These are phyloP conservation scores for Lapara coniferarum DNA, from an alignment of 2,888 invertebrate species.

Conservation along the genomic window DNA sequence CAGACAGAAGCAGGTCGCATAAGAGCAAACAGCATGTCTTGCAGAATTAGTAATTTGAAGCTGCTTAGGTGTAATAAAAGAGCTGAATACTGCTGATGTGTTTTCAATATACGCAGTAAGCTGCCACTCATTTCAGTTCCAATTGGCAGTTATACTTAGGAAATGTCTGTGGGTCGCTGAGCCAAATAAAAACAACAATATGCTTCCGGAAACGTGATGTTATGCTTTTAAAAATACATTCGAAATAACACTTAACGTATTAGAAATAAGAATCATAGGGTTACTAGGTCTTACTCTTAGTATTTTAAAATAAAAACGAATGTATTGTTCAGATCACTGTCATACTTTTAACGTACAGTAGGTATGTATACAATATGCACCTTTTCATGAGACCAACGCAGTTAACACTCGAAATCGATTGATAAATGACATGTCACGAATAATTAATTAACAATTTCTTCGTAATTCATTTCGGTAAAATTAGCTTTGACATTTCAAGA, in stretches of 20 bases:
- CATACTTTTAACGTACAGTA: too few species aligned
- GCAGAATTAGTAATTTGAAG: too few species aligned
- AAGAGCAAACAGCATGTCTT: too few species aligned
- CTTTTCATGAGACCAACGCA: neutral
- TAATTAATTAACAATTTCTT: slow-evolving; percentile 23
- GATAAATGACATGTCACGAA: slow-evolving; percentile 21
- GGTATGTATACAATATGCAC: neutral
- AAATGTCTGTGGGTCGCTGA: slow-evolving; percentile 10
- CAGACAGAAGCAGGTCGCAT: too few species aligned
- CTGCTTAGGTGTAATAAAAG: too few species aligned
- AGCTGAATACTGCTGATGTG: neutral
- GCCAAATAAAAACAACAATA: slow-evolving; percentile 20
- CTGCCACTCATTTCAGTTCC: slow-evolving; percentile 2
- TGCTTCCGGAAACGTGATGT: slow-evolving; percentile 3
- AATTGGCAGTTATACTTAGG: slow-evolving; percentile 20
- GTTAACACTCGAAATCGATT: slow-evolving; percentile 16
- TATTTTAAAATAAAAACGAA: too few species aligned
- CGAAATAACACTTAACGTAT: neutral
- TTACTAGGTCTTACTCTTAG: too few species aligned
- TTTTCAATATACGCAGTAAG: neutral
- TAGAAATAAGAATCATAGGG: neutral
- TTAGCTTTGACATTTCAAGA: slow-evolving; percentile 12
- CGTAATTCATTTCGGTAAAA: slow-evolving; percentile 17
- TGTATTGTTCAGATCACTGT: too few species aligned
- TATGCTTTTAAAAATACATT: neutral